phyloP scores from a whole-genome alignment of 2,797 vertebrate genomes.

The Tympanoctomys barrerae region DNA sequence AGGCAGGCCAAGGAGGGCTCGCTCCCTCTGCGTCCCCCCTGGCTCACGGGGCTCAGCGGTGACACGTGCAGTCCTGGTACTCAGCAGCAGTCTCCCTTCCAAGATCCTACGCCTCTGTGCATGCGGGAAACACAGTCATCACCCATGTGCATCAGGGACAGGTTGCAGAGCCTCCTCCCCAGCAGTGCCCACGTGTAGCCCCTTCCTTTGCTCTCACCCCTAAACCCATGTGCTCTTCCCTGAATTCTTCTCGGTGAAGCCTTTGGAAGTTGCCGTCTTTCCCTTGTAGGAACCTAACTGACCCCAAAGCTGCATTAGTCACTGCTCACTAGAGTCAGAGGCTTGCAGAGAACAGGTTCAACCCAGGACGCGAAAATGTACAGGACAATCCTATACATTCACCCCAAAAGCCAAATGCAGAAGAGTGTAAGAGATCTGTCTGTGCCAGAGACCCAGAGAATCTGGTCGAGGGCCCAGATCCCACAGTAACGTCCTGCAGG shows the following conservation, averaged over 20 bases:
- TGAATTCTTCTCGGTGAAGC: background rate
- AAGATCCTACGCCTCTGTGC: background rate
- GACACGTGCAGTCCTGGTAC: background rate
- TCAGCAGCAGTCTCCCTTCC: background rate
- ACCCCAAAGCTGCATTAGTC: background rate
- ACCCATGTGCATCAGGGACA: background rate
- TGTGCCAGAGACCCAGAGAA: background rate
- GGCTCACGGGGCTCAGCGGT: background rate
- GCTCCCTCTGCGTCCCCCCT: background rate
- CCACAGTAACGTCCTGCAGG: background rate
- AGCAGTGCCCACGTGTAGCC: background rate
- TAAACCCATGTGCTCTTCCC: background rate
- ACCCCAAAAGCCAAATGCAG: background rate
- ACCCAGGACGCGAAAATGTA: background rate
- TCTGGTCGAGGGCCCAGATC: background rate
- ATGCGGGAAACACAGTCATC: background rate
- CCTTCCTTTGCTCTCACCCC: background rate
- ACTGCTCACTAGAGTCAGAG: background rate
- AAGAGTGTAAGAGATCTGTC: background rate
- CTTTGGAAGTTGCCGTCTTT: background rate
- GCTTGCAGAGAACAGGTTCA: background rate
- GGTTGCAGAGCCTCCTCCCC: background rate
- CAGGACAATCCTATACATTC: background rate
- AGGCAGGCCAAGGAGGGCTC: background rate
- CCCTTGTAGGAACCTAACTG: background rate